These are phyloP conservation scores for Drosophila lacteicornis DNA, from an alignment of 1,140 invertebrate genomes.

Conservation along the genomic window DNA sequence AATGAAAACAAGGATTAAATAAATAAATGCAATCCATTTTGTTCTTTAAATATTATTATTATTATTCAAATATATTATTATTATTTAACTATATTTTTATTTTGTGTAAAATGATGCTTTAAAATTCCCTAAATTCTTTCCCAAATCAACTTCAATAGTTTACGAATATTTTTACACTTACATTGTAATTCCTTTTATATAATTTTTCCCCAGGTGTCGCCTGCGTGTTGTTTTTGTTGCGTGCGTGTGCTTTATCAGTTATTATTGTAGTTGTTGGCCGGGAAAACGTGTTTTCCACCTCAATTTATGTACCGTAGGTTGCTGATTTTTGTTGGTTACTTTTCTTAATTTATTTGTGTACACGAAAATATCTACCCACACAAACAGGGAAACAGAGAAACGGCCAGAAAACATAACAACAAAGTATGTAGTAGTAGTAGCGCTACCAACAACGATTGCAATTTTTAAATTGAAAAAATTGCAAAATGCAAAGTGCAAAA, in stretches of 20 bases:
- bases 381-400: conserved; percentile 10
- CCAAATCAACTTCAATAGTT: no score
- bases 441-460: conserved; percentile 5
- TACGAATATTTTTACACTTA: background rate
- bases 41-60: no score
- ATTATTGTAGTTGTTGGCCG: conserved; percentile 35
- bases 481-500: conserved; percentile 12
- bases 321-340: conserved; percentile 24
- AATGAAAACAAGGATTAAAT: no score
- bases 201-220: background rate
- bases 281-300: conserved; percentile 71
- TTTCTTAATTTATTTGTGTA: conserved; percentile 10
- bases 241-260: conserved; percentile 41
- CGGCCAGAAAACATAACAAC: conserved; percentile 19
- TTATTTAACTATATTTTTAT: no score
- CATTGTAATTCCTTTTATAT: background rate
- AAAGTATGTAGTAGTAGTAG: background rate
- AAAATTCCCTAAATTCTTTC: no score
- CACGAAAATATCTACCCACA: conserved; percentile 20
- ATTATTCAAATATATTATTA: no score
- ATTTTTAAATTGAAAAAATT: conserved; percentile 8
- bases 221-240: conserved; percentile 43
- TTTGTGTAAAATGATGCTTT: no score
- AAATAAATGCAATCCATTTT: no score
- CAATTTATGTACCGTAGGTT: conserved; percentile 63